Percentiles rank a stretch among this genome's conserved stretches.
phyloP scores from a whole-genome alignment of 2,888 invertebrate species.

The Entomobrya multifasciata region DNA sequence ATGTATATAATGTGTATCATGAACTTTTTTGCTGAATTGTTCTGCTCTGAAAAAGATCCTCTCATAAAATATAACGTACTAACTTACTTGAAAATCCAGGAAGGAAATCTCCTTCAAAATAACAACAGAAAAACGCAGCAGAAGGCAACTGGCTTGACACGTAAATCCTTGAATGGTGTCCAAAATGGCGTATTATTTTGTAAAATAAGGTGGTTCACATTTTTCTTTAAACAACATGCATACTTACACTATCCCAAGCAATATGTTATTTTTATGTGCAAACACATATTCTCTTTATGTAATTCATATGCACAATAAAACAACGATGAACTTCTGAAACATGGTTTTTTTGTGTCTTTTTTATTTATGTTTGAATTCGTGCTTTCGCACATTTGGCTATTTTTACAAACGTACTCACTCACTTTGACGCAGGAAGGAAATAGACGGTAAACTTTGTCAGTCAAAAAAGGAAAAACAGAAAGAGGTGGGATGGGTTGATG shows the following conservation, averaged over 20 bases:
- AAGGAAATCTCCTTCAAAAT: neutral
- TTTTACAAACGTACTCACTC: neutral
- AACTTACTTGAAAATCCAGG: neutral
- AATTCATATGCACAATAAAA: too few relatives aligned
- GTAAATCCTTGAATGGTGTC: slow-evolving; percentile 25
- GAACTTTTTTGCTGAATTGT: too few relatives aligned
- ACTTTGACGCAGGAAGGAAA: too few relatives aligned
- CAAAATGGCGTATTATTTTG: neutral
- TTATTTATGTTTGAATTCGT: neutral
- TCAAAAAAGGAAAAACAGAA: neutral
- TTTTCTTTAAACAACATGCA: neutral
- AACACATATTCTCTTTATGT: too few relatives aligned
- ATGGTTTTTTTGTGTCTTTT: neutral
- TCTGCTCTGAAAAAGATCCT: too few relatives aligned
- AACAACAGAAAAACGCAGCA: neutral
- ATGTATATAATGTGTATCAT: too few relatives aligned
- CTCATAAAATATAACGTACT: too few relatives aligned
- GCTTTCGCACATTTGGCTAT: neutral
- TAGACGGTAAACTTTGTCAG: neutral
- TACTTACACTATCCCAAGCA: neutral
- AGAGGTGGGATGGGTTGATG: neutral
- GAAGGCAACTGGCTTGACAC: neutral
- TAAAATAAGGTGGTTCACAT: neutral
- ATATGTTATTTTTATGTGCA: too few relatives aligned
- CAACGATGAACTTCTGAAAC: too few relatives aligned